Conservation (phyloP, 2,888 invertebrate species). For the Chorisops tibialis region DNA sequence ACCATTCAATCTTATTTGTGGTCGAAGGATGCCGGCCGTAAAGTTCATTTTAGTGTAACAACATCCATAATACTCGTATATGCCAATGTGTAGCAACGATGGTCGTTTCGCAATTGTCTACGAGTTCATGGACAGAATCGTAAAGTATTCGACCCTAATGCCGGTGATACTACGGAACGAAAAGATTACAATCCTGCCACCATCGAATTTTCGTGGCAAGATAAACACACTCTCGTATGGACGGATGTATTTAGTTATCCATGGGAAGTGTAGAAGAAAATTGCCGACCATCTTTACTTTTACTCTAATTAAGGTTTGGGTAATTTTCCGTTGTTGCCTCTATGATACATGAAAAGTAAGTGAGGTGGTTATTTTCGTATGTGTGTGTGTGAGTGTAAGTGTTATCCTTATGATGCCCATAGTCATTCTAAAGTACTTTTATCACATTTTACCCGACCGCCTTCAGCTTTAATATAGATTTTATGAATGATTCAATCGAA, state of each 20-base stretch:
- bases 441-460: no score
- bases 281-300: not conserved
- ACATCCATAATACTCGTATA: not conserved
- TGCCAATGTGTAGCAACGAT: constrained; percentile 2
- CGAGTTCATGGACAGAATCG: constrained; percentile 12
- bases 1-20: constrained; percentile 35
- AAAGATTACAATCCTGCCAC: constrained; percentile 8
- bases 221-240: constrained; percentile 5
- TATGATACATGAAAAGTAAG: no score
- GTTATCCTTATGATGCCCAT: no score
- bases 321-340: constrained; percentile 1
- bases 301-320: constrained; percentile 17
- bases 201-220: constrained; percentile 15
- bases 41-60: constrained; percentile 31
- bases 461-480: no score
- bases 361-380: no score
- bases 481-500: no score
- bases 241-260: not conserved
- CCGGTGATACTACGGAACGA: not conserved
- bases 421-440: no score
- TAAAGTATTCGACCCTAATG: constrained; percentile 22
- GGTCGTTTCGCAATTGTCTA: constrained; percentile 20
- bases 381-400: no score
- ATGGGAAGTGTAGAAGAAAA: constrained; percentile 5
- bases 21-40: constrained; percentile 32